These are phyloP conservation scores for Seladonia tumulorum DNA, from an alignment of 2,888 invertebrate species.

Conservation along the genomic window DNA sequence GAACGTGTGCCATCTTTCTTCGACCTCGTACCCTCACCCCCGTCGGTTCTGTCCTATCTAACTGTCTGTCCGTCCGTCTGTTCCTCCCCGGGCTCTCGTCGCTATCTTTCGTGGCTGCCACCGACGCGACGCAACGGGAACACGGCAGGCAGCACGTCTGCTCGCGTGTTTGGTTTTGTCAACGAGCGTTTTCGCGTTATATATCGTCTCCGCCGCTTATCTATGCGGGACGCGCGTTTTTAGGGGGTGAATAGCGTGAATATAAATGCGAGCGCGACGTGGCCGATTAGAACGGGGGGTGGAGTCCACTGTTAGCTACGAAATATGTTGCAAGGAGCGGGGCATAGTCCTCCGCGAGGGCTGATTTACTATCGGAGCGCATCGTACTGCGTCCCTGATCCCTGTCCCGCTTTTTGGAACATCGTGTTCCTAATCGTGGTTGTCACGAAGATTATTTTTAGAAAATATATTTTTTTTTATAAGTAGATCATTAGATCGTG, in stretches of 20 bases:
- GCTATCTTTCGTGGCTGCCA: conserved; percentile 54
- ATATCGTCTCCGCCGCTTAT: conserved; percentile 49
- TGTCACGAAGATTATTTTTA: no score
- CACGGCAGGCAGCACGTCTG: conserved; percentile 30
- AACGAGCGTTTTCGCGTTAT: conserved; percentile 45
- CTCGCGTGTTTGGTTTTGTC: conserved; percentile 50
- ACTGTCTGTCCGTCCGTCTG: conserved; percentile 27
- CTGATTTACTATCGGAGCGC: not conserved
- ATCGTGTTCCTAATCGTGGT: no score
- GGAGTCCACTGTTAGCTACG: not conserved
- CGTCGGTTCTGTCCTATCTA: not conserved
- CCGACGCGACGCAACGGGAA: not conserved
- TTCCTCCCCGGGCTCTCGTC: conserved; percentile 1
- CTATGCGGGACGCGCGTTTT: conserved; percentile 43
- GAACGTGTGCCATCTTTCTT: conserved; percentile 63
- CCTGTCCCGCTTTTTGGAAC: no score
- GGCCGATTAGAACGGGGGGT: conserved; percentile 2
- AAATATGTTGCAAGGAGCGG: conserved; percentile 2
- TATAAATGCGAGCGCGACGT: conserved; percentile 25
- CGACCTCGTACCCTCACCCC: conserved; percentile 1
- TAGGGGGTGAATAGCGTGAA: conserved; percentile 15
- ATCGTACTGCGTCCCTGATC: no score
- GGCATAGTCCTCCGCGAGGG: not conserved
- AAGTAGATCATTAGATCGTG: no score
- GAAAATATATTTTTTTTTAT: no score